These are phyloP conservation scores for Hippopotamus amphibius DNA, from an alignment of 2,113 vertebrate genomes.

Conservation along the genomic window DNA sequence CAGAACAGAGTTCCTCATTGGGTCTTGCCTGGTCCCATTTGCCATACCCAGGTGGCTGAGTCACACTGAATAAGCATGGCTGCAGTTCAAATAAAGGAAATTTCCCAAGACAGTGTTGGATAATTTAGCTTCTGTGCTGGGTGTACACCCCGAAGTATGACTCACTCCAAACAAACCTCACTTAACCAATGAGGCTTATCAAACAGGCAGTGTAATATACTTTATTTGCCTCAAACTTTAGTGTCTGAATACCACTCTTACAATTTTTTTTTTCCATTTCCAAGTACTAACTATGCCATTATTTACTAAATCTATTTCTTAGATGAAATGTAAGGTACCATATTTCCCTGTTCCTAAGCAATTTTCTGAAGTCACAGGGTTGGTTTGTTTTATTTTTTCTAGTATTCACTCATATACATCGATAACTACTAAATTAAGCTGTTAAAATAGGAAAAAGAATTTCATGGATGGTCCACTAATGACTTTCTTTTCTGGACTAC, in stretches of 20 bases:
- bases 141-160: not conserved
- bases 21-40: not conserved
- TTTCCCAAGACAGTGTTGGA: not conserved
- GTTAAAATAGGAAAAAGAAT: not conserved
- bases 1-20: not conserved
- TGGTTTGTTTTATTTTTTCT: slow-evolving; percentile 14
- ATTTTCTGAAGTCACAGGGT: not conserved
- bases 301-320: slow-evolving; percentile 12
- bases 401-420: not conserved
- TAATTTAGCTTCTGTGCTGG: not conserved
- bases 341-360: not conserved
- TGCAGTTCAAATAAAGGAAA: not conserved
- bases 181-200: not conserved
- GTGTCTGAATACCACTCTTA: not conserved
- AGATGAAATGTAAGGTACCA: not conserved
- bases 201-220: not conserved
- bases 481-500: not conserved
- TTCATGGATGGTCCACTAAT: not conserved
- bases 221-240: not conserved
- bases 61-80: not conserved
- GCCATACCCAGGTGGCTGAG: not conserved
- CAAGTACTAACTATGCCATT: not conserved
- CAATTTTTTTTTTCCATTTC: not conserved
- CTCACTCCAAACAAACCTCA: not conserved
- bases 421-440: not conserved